Conservation (phyloP, 2,113 vertebrate genomes). For the Heloderma charlesbogerti region DNA sequence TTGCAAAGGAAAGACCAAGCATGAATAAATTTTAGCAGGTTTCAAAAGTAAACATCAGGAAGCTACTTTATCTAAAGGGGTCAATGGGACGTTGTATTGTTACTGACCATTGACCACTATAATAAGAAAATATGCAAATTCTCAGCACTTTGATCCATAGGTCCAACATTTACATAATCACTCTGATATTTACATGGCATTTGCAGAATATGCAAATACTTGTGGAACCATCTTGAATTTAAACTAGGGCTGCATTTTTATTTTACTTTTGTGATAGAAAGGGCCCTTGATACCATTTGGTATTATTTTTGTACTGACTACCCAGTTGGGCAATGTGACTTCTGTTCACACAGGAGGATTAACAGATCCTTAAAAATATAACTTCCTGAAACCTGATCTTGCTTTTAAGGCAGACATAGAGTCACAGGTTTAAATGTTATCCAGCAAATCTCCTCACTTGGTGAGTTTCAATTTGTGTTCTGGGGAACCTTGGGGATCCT, state of each 20-base stretch:
- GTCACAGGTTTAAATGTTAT: not conserved
- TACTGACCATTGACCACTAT: conserved; percentile 30
- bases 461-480: not conserved
- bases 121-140: conserved; percentile 35
- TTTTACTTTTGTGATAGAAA: not conserved
- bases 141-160: conserved; percentile 41
- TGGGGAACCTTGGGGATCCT: not conserved
- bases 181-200: conserved; percentile 29
- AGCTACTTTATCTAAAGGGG: conserved; percentile 12
- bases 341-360: not conserved
- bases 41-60: conserved; percentile 32
- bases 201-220: not conserved
- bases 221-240: conserved; percentile 6
- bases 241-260: not conserved
- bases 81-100: not conserved
- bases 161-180: conserved; percentile 15
- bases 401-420: not conserved
- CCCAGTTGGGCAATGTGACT: not conserved
- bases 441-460: not conserved
- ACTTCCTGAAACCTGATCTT: not conserved
- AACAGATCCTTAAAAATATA: not conserved
- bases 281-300: not conserved
- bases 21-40: not conserved
- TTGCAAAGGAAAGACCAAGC: not conserved
- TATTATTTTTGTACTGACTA: not conserved